Base-by-base conservation (phyloP, 2,113 vertebrate species). In the Neotragus pygmaeus region DNA sequence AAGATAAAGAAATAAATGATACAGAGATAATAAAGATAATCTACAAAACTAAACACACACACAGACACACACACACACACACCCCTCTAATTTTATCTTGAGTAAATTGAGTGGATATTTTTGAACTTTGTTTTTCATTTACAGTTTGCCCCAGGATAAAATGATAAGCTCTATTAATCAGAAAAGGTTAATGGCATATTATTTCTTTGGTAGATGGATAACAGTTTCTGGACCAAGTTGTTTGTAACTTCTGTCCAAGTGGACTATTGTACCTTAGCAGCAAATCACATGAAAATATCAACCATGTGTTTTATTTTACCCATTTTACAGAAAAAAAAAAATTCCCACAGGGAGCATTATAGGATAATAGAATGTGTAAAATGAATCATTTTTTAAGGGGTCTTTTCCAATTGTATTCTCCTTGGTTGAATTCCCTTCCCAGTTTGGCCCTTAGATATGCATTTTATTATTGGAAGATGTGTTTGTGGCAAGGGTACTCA, bases 331-430 rank as follows among this genome's bases (percentile, higher is more conserved):
- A 49, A 51, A 47, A 75, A 89, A 94, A 62, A 30, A 95, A 97
- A 51, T 89, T 45, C 95, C 94, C 89, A 93, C 25, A 88, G 94
- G 97, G 49, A 97, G 93, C 93, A 96, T 98, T 97, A 93, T 82
- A 94, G 84, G 94, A 97, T 97, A 98, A 98, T 98, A 94, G 92
- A 95, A 97, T 93, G 58, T 95, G 30, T 97, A 97, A 97, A 98
- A 98, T 98, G 85, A 70, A 66, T 85, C 0, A 0, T 81, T 96
- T 97, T 86, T 90, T 83, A 82, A 95, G 90, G 47, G 70, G 33
- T 87, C 7, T 91, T 16, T 66, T 95, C 84, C 94, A 62, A 39
- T 89, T 98, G 95, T 97, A 30, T 84, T 97, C 78, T 96, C 5
- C 15, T 95, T 95, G 75, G 58, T 96, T 97, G 96, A 85, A 96